phyloP scores from a whole-genome alignment of 2,113 vertebrate species.

The Plotosus lineatus region DNA sequence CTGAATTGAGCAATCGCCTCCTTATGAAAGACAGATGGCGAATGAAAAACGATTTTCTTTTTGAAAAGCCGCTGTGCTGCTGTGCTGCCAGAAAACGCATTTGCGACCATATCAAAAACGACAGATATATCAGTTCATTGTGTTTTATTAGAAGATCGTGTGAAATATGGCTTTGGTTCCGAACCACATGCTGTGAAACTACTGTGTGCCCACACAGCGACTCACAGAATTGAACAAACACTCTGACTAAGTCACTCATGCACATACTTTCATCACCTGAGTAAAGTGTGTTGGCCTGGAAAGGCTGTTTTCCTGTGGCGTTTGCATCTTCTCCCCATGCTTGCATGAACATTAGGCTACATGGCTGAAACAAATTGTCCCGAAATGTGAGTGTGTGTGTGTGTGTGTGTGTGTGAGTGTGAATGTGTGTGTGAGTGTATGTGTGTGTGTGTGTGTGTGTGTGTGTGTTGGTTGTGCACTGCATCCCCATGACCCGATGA shows the following conservation, averaged over 20 bases:
- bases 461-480: no score
- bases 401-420: no score
- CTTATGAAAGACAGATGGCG: not conserved
- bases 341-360: no score
- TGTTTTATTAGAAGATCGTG: slow-evolving; percentile 27
- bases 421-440: no score
- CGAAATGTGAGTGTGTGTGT: no score
- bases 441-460: no score
- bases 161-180: slow-evolving; percentile 35
- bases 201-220: not conserved
- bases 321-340: no score
- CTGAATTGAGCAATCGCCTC: slow-evolving; percentile 25
- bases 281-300: not conserved
- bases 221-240: not conserved
- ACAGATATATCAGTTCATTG: slow-evolving; percentile 9
- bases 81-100: slow-evolving; percentile 1
- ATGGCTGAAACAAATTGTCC: no score
- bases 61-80: not conserved
- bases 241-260: not conserved
- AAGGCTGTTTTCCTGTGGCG: no score
- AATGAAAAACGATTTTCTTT: not conserved
- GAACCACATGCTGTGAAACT: not conserved
- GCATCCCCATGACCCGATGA: no score
- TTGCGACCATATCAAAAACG: not conserved
- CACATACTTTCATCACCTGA: not conserved